These are phyloP conservation scores for Diloba caeruleocephala DNA, from an alignment of 2,888 invertebrate species.

Conservation along the genomic window DNA sequence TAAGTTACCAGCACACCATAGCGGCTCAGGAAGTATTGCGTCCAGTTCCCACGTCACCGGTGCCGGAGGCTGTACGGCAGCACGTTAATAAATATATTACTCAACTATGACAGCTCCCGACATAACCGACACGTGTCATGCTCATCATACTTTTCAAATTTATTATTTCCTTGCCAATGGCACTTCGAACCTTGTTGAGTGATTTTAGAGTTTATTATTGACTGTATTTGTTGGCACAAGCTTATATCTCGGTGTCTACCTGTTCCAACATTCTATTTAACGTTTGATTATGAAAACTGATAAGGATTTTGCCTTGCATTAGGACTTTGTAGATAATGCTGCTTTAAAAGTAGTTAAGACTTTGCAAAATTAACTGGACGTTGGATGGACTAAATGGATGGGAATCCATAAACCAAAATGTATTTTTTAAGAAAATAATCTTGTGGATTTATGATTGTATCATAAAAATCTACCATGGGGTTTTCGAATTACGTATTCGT, in stretches of 20 bases:
- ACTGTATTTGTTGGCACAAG: conserved; percentile 4
- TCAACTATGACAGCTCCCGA: conserved; percentile 81
- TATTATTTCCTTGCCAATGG: conserved; percentile 44
- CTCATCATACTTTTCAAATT: conserved; percentile 69
- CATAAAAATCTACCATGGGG: no score
- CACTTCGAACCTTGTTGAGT: conserved; percentile 45
- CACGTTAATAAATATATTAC: conserved; percentile 83
- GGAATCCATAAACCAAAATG: no score
- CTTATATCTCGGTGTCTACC: conserved; percentile 67
- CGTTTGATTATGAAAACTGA: conserved; percentile 72
- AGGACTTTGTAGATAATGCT: conserved; percentile 26
- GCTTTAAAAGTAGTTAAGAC: background rate
- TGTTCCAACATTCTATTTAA: conserved; percentile 74
- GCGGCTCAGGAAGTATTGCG: conserved; percentile 40
- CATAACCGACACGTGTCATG: conserved; percentile 79
- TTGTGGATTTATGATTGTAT: no score
- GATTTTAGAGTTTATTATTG: conserved; percentile 48
- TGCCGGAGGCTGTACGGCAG: conserved; percentile 63
- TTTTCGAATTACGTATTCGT: no score
- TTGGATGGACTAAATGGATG: no score
- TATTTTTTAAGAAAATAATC: no score
- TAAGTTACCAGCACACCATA: conserved; percentile 40
- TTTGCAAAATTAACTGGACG: conserved; percentile 21
- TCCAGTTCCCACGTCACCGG: conserved; percentile 73
- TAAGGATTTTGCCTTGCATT: conserved; percentile 52